phyloP scores from a whole-genome alignment of 2,888 invertebrate species.

The Lamellibrachia satsuma region DNA sequence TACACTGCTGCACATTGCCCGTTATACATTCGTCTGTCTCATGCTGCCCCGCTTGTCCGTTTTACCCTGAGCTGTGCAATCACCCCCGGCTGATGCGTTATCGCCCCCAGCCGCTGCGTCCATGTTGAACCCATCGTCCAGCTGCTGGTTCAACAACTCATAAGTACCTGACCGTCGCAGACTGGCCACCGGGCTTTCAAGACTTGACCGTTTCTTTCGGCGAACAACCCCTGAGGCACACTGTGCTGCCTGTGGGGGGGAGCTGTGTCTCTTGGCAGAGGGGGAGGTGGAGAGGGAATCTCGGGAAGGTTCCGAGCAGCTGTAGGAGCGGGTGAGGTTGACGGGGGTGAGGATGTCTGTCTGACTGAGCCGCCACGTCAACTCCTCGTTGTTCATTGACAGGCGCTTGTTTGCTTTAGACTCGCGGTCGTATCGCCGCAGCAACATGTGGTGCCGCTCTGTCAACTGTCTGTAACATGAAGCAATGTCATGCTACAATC shows the following conservation, averaged over 20 bases:
- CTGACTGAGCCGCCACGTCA: conserved; percentile 85
- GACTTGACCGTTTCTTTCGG: background rate
- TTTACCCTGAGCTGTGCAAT: background rate
- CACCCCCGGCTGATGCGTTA: background rate
- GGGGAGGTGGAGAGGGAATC: background rate
- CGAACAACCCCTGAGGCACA: background rate
- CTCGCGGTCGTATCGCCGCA: conserved; percentile 75
- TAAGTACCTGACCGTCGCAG: background rate
- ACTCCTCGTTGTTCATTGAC: conserved; percentile 85
- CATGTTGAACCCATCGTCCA: background rate
- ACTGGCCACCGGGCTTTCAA: background rate
- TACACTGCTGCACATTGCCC: background rate
- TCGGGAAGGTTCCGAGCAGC: background rate
- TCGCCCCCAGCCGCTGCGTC: background rate
- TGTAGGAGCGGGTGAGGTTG: background rate
- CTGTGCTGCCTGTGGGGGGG: background rate
- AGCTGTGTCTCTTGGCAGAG: background rate
- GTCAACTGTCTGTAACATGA: conserved; percentile 71
- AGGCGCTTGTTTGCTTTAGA: conserved; percentile 81
- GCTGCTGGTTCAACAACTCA: background rate
- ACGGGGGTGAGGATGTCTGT: conserved; percentile 21
- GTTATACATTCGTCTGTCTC: conserved; percentile 10
- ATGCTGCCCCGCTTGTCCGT: background rate
- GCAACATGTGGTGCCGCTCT: conserved; percentile 77
- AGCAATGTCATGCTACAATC: background rate